phyloP scores from a whole-genome alignment of 2,888 invertebrate species.

The Phanerotoma sp. region DNA sequence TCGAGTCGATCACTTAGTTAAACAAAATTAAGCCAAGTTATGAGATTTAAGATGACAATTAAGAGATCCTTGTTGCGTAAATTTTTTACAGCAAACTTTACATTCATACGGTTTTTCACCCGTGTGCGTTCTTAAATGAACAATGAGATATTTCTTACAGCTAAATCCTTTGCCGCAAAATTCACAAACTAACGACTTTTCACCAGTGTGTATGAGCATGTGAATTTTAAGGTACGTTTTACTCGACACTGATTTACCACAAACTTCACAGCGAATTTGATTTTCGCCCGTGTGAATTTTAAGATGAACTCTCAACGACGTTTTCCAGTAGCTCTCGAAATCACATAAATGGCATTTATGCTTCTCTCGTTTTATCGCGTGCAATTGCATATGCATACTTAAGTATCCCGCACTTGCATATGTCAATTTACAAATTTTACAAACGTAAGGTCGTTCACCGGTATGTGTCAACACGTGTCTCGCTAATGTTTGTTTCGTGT shows the following conservation, averaged over 20 bases:
- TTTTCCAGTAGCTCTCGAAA: slow-evolving; percentile 58
- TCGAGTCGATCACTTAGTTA: too few species aligned
- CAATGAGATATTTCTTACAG: slow-evolving; percentile 46
- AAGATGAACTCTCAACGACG: slow-evolving; percentile 57
- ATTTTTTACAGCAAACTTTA: slow-evolving; percentile 51
- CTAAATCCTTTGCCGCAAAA: slow-evolving; percentile 49
- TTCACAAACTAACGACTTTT: slow-evolving; percentile 48
- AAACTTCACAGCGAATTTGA: slow-evolving; percentile 54
- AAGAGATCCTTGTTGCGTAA: slow-evolving; percentile 54
- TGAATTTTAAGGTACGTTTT: slow-evolving; percentile 47
- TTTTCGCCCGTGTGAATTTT: slow-evolving; percentile 57
- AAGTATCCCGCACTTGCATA: slow-evolving; percentile 62
- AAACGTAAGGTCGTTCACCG: slow-evolving; percentile 57
- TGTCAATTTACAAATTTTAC: slow-evolving; percentile 58
- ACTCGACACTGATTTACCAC: slow-evolving; percentile 55
- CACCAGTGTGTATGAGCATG: slow-evolving; percentile 48
- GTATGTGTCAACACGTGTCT: slow-evolving; percentile 58
- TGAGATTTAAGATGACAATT: slow-evolving; percentile 50
- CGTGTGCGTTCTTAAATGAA: slow-evolving; percentile 50
- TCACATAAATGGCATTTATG: slow-evolving; percentile 55
- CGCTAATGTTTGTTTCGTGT: slow-evolving; percentile 58
- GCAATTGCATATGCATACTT: slow-evolving; percentile 61
- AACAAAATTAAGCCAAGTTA: too few species aligned
- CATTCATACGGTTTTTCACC: slow-evolving; percentile 52
- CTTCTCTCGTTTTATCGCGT: slow-evolving; percentile 45